Evolutionary conservation across 2,888 invertebrate genomes (phyloP), one percentile per base, ranked within the genome.

Genomic region (Sarcophaga carnaria): DNA sequence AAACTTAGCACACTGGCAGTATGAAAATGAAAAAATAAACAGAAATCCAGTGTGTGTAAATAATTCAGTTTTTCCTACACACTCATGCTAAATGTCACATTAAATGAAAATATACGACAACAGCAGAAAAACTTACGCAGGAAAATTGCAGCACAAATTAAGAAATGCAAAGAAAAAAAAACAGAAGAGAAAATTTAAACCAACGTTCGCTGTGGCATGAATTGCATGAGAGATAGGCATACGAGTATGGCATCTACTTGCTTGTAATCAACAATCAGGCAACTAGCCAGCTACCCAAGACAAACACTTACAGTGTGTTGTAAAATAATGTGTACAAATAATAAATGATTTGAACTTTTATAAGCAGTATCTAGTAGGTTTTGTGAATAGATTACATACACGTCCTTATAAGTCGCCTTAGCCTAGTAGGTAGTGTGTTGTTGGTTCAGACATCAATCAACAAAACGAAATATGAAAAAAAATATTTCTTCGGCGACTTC

Each of bases 41-140:
- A 17, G 27, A 25, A 27, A 37, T 37, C 37, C 37, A 54, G 17
- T 17, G 54, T 3, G 10, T 12, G n/a, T 22, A 45, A 77, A 77
- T 76, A 76, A 70, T 80, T 77, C 47, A 37, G 62, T 22, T 75
- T 85, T 86, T 85, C 82, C 84, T 84, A 77, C 79, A 83, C 84
- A 78, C 80, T 81, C 77, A 76, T 79, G 84, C 81, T 87, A 79
- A 84, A 84, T 87, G 87, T 84, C 87, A 87, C 79, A 82, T 82
- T 72, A 79, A 84, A 87, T 87, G 81, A 87, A 87, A 84, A 87
- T 80, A 77, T 87, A 87, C 84, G 81, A 81, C 71, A 62, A 69
- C 63, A 22, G 27, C 45, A 63, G 78, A 45, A 75, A 84, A 49
- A 67, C 14, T 14, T 8, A 22, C 59, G 47, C 14, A 74, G 79